A percentile compares a stretch with the other conserved stretches of the same genome.
Conservation (phyloP, 2,113 vertebrate genomes). For the Panthera uncia region DNA sequence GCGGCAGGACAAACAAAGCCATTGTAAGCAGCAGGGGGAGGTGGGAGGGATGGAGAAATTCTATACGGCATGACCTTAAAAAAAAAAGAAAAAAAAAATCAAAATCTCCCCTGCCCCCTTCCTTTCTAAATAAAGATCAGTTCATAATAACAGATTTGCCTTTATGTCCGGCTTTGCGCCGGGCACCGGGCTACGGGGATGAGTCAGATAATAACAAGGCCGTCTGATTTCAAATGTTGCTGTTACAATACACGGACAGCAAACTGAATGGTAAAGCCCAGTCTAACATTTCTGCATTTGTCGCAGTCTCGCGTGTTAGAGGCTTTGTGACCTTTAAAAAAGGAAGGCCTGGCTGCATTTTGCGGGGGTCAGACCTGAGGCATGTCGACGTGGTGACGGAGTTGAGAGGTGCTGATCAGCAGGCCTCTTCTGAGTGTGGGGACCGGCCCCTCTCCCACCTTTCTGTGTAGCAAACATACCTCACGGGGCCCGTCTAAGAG, state of each 20-base stretch:
- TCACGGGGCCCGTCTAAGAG: rapidly evolving
- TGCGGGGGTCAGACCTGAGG: not conserved
- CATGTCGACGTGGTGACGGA: not conserved
- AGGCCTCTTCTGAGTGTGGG: not conserved
- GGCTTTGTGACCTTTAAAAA: not conserved
- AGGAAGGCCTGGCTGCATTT: not conserved
- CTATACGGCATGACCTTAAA: not conserved
- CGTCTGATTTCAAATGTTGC: not conserved
- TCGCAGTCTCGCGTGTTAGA: not conserved
- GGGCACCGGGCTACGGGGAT: not conserved
- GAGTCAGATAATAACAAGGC: not conserved
- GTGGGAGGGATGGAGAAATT: not conserved
- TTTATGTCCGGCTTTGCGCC: not conserved
- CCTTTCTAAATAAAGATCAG: not conserved
- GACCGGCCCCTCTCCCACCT: not conserved
- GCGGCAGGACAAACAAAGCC: not conserved
- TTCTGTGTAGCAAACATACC: too few species aligned
- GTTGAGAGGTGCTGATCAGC: not conserved
- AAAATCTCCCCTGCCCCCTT: not conserved
- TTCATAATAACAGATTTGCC: not conserved
- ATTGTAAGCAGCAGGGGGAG: not conserved
- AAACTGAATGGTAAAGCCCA: not conserved
- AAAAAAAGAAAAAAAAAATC: not conserved
- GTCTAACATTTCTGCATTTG: not conserved
- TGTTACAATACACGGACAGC: not conserved